A percentile compares a stretch with the other conserved stretches of the same genome.
phyloP scores from a whole-genome alignment of 2,113 vertebrate genomes.

The Pterophyllum scalare region DNA sequence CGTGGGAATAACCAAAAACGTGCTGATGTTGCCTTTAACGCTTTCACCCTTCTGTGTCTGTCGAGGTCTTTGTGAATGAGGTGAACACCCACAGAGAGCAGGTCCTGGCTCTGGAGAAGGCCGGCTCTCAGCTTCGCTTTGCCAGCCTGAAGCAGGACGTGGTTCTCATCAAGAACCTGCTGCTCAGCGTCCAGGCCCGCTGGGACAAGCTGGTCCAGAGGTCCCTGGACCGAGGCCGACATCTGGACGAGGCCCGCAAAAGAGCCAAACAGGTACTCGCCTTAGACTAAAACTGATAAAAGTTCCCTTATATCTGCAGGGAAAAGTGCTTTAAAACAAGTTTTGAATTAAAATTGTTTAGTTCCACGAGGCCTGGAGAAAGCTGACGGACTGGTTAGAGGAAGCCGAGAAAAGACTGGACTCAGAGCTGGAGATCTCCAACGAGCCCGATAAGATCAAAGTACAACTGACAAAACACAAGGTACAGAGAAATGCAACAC shows the following conservation, averaged over 20 bases:
- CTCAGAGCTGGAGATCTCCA: constrained; percentile 97
- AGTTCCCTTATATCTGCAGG: too few relatives aligned
- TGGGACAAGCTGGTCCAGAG: constrained; percentile 99
- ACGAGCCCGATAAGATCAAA: constrained; percentile 99
- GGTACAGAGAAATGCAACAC: constrained; percentile 71
- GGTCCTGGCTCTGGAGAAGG: constrained; percentile 96
- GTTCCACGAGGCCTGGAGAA: constrained; percentile 99
- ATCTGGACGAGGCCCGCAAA: constrained; percentile 95
- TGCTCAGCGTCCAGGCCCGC: constrained; percentile 96
- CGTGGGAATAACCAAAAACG: neutral
- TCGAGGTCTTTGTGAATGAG: constrained; percentile 96
- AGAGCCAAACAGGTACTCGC: constrained; percentile 95
- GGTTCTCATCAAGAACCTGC: constrained; percentile 96
- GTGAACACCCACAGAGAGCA: constrained; percentile 96
- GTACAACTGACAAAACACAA: constrained; percentile 96
- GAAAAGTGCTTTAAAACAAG: neutral
- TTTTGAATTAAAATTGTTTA: constrained; percentile 50
- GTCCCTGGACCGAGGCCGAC: constrained; percentile 93
- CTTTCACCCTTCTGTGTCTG: neutral
- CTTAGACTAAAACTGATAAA: neutral
- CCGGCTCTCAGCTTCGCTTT: constrained; percentile 94
- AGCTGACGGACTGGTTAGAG: constrained; percentile 95
- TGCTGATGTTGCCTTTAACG: fast-evolving
- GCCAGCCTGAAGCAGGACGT: constrained; percentile 98
- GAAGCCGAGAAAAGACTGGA: constrained; percentile 96